Base-by-base conservation (phyloP, 2,797 vertebrate genomes). In the Varecia variegata region DNA sequence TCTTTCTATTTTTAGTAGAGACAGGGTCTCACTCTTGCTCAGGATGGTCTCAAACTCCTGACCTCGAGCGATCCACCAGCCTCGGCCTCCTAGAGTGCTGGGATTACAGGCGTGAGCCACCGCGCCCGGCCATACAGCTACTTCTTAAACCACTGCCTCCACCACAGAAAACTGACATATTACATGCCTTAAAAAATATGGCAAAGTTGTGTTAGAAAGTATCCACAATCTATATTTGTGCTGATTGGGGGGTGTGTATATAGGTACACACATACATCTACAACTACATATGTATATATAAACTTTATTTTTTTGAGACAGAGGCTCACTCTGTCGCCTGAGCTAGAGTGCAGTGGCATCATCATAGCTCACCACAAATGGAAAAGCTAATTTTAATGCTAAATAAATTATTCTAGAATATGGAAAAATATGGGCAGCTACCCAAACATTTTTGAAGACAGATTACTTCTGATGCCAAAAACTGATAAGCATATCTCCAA, bases 371-470 rank as follows among this genome's bases (percentile, higher is more conserved):
- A 27, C 10, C 52, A 21, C 21, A 54, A 21, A 96, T 81, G 17
- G 60, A 90, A 88, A 68, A 81, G 27, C 30, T 71, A 45, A 88
- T 94, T 73, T 96, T 77, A 96, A 90, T 79, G 27, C 52, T 67
- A 73, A 82, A 76, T 76, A 52, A 84, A 71, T 91, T 87, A 88
- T 83, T 60, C 30, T 86, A 60, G 52, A 65, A 90, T 52, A 87
- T 65, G 52, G 60, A 90, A 89, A 95, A 95, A 68, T 56, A 82
- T 45, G 92, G 43, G 68, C 94, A 90, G 56, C 23, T 74, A 74
- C 38, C 62, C 79, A 77, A 93, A 67, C 10, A 56, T 38, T 92
- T 96, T 73, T 60, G 43, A 86, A 96, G 67, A 88, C 38, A 79
- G 32, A 88, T 21, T 91, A 58, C 67, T 91, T 91, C 80, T 91